Conservation (phyloP, 2,797 vertebrate genomes). For the Intellagama lesueurii region DNA sequence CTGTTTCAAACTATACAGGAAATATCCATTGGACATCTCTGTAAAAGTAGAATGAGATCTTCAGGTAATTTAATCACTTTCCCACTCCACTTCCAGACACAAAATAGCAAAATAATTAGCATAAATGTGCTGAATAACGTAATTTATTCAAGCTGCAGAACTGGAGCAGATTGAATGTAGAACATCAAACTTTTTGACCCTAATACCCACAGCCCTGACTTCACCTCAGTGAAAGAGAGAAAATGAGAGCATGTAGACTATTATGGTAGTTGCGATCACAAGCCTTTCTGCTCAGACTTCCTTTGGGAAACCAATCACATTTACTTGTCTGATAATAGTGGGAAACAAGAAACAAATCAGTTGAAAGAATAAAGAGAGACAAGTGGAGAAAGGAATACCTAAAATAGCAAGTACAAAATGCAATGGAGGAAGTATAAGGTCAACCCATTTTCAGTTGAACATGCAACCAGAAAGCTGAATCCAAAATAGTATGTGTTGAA, state of each 20-base stretch:
- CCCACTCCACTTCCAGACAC: background rate
- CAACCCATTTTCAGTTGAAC: background rate
- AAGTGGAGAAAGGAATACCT: background rate
- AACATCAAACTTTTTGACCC: background rate
- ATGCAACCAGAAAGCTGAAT: background rate
- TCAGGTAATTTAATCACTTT: background rate
- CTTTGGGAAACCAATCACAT: background rate
- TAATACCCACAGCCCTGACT: background rate
- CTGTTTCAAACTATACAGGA: background rate
- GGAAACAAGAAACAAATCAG: background rate
- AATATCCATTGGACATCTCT: background rate
- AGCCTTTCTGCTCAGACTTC: background rate
- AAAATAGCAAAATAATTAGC: background rate
- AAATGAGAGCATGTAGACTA: background rate
- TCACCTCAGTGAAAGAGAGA: background rate
- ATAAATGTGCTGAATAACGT: background rate
- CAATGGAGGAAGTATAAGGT: background rate
- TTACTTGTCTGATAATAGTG: background rate
- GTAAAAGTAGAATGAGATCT: background rate
- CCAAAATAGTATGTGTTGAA: background rate
- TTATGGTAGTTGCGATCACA: background rate
- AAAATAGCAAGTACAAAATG: background rate
- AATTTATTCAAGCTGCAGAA: background rate
- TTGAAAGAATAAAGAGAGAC: background rate
- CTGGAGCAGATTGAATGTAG: background rate